phyloP scores from a whole-genome alignment of 2,113 vertebrate species.

The Eurystomus gularis region DNA sequence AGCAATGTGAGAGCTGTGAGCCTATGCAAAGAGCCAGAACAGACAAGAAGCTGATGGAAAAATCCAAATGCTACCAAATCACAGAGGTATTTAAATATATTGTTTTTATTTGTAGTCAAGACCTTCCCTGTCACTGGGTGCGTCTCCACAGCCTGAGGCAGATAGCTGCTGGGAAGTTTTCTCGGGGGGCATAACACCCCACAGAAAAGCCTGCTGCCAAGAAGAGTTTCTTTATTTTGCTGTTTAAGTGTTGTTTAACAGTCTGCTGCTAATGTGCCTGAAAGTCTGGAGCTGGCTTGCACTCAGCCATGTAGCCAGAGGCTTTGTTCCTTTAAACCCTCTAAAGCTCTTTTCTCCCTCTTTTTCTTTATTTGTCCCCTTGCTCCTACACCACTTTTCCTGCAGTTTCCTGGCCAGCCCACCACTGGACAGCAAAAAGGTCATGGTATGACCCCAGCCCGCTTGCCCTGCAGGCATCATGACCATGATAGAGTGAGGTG shows the following conservation, averaged over 20 bases:
- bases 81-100: not conserved
- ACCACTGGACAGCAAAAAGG: not conserved
- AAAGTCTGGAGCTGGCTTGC: not conserved
- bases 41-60: not conserved
- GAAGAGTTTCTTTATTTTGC: not conserved
- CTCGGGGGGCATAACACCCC: not conserved
- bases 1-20: not conserved
- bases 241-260: not conserved
- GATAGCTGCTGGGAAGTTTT: not conserved
- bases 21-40: not conserved
- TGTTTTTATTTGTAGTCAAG: not conserved
- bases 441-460: not conserved
- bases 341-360: not conserved
- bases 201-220: not conserved
- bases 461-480: accelerated
- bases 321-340: not conserved
- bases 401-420: not conserved
- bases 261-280: not conserved
- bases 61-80: conserved; percentile 1
- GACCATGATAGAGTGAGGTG: not conserved
- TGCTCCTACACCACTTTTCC: not conserved
- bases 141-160: accelerated
- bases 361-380: not conserved
- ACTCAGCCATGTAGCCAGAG: not conserved
- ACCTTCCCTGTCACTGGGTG: not conserved